Percentiles rank a stretch among this genome's conserved stretches.
phyloP scores from a whole-genome alignment of 2,797 vertebrate species.

The Orestias chungarensis region DNA sequence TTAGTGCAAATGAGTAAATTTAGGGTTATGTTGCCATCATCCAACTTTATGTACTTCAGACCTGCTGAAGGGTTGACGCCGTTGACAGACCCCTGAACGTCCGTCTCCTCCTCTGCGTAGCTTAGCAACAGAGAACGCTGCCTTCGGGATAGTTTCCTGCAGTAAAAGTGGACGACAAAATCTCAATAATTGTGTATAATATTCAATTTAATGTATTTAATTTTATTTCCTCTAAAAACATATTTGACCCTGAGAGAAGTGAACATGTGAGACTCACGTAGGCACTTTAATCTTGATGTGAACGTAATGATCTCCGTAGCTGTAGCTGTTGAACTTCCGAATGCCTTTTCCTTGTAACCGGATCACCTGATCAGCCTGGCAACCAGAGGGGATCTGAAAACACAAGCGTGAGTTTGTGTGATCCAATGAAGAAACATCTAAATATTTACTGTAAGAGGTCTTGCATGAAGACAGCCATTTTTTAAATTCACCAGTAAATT shows the following conservation, averaged over 20 bases:
- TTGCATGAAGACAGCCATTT: background rate
- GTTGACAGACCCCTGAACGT: slow-evolving; percentile 88
- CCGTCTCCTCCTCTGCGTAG: slow-evolving; percentile 90
- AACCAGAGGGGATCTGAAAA: slow-evolving; percentile 86
- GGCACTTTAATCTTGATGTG: slow-evolving; percentile 93
- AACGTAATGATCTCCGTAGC: slow-evolving; percentile 92
- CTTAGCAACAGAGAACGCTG: slow-evolving; percentile 88
- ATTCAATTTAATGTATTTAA: background rate
- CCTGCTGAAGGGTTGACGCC: slow-evolving; percentile 78
- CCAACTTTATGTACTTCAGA: slow-evolving; percentile 24
- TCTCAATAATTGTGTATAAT: background rate
- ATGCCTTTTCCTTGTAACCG: slow-evolving; percentile 91
- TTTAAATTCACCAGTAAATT: background rate
- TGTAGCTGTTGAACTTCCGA: slow-evolving; percentile 87
- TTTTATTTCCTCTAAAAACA: background rate
- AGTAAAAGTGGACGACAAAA: background rate
- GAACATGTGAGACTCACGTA: slow-evolving; percentile 79
- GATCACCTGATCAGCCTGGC: slow-evolving; percentile 89
- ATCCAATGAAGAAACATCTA: too few relatives aligned
- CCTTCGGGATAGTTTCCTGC: slow-evolving; percentile 85
- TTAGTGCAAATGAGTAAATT: background rate
- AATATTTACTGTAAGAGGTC: too few relatives aligned
- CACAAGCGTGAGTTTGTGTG: background rate
- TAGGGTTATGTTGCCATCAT: background rate
- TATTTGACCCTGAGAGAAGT: background rate